phyloP scores from a whole-genome alignment of 2,888 invertebrate genomes.

The Exocentrus adspersus region DNA sequence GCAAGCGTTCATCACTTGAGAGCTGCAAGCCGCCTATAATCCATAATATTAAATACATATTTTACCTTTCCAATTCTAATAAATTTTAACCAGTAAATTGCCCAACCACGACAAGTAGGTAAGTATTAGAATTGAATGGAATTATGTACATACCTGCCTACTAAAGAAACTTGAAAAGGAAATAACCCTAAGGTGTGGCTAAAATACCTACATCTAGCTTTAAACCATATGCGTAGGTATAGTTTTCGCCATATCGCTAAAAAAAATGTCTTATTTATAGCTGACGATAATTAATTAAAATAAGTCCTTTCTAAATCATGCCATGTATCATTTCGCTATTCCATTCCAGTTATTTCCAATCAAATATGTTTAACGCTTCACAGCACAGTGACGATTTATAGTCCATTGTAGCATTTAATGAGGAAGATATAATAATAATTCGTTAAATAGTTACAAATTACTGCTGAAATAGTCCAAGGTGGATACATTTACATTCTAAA shows the following conservation, averaged over 20 bases:
- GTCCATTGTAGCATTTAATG: background rate
- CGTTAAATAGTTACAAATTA: background rate
- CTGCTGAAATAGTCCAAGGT: too few species aligned
- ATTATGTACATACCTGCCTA: too few species aligned
- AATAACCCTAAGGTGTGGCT: background rate
- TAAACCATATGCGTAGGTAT: background rate
- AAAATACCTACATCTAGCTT: background rate
- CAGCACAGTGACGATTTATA: background rate
- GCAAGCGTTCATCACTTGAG: too few species aligned
- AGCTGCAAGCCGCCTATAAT: too few species aligned
- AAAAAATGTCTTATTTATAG: background rate
- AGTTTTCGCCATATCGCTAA: background rate
- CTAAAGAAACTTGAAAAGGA: background rate
- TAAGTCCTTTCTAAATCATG: background rate
- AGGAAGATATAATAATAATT: background rate
- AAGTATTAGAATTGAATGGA: too few species aligned
- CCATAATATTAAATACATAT: too few species aligned
- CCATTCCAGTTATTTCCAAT: background rate
- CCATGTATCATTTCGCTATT: background rate
- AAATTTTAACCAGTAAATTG: too few species aligned
- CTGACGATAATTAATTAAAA: slow-evolving; percentile 1
- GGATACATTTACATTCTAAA: too few species aligned
- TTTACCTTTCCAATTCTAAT: too few species aligned
- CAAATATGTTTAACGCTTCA: slow-evolving; percentile 1
- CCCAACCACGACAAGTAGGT: too few species aligned